phyloP scores from a whole-genome alignment of 2,888 invertebrate genomes.

The Luperina nickerlii region DNA sequence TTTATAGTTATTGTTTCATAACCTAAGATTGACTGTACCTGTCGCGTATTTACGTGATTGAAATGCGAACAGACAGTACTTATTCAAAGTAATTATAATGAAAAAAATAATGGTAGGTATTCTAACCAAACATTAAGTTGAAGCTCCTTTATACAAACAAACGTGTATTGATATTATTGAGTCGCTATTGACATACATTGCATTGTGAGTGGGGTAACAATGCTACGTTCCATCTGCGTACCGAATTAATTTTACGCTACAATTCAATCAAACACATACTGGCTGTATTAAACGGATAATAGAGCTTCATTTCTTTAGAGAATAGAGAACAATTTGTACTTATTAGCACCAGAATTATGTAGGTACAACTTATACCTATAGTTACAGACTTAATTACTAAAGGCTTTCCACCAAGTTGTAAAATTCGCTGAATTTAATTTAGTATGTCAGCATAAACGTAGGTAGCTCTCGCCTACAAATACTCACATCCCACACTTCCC shows the following conservation, averaged over 20 bases:
- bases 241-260: conserved; percentile 50
- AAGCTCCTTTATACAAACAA: conserved; percentile 39
- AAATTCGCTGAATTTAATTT: conserved; percentile 18
- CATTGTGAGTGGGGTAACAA: conserved; percentile 58
- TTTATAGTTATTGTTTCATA: background rate
- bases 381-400: conserved; percentile 3
- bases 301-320: conserved; percentile 9
- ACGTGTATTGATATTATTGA: conserved; percentile 50
- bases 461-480: conserved; percentile 1
- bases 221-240: conserved; percentile 36
- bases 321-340: background rate
- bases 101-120: conserved; percentile 27
- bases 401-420: background rate
- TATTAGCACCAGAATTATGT: background rate
- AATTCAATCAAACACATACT: conserved; percentile 39
- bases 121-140: conserved; percentile 44
- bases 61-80: conserved; percentile 3
- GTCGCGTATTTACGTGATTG: conserved; percentile 5
- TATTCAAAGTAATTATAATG: conserved; percentile 11
- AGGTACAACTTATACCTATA: background rate
- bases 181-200: conserved; percentile 47
- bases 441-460: conserved; percentile 2
- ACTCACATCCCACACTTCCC: background rate
- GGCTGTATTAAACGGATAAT: conserved; percentile 9
- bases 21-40: background rate